Evolutionary conservation across 1,140 invertebrate species (phyloP), one percentile per base, ranked within the genome.

Genomic region (Neuroterus valhalla): DNA sequence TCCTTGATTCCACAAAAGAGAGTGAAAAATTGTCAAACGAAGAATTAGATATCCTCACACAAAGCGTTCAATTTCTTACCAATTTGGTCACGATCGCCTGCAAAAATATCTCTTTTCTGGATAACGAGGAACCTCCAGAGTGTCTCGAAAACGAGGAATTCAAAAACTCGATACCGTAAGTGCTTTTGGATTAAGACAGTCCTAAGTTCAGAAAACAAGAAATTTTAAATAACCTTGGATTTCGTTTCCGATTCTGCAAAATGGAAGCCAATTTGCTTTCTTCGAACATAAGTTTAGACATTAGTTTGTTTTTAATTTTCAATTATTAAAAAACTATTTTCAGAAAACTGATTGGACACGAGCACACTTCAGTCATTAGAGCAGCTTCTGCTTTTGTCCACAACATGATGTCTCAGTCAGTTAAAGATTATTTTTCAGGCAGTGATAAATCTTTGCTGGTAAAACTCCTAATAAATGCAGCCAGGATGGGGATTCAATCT

Each of bases 51-150:
- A 78, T 88, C 15, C 66, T 87, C 17, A 84, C 82, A 74, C 66
- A 83, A 45, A 78, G 80, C 45, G 69, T 87, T 23, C 81, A 85
- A 42, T 88, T 88, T 71, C 75, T 88, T 31, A 86, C 85, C 23
- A 88, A 88, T 83, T 76, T 87, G 19, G 77, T 82, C 48, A 80
- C 82, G 12, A 82, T 82, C 71, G 79, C 77, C 5, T 81, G 70
- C 69, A 68, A 78, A 19, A 70, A 77, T 71, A 62, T 11, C 12
- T 70, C 6, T 23, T 70, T 21, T n/a, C 17, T 44, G n/a, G 71
- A 79, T 15, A 23, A 69, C 4, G 17, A 77, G 21, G 44, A 78
- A 19, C 43, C 77, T 44, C 52, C 71, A n/a, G 66, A 48, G 31
- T 79, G 19, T 70, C 72, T 86, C 62, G 68, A 74, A 15, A 44